Evolutionary conservation across 2,113 vertebrate genomes (phyloP), one percentile per base, ranked within the genome.

Genomic region (Xiphorhynchus elegans): DNA sequence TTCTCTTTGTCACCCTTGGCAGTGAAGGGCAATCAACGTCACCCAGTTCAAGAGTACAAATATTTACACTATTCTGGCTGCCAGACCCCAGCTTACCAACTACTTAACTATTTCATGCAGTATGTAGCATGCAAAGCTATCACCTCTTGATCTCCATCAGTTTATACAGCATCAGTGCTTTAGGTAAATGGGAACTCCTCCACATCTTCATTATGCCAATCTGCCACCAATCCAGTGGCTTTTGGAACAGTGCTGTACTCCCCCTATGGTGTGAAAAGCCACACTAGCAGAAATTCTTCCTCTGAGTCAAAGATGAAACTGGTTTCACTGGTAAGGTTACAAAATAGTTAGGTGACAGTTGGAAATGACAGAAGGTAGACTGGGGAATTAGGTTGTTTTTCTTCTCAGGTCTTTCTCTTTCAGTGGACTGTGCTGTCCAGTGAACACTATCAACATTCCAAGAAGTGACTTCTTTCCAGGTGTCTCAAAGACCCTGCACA

Each of bases 401-500:
- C 28, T 88, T 63, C 24, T 13, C n/a, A 63, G 4, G 17, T 84
- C 17, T 59, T 66, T 60, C 31, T 55, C 7, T 87, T 68, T 21
- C 16, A 53, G 9, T 40, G 16, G 21, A 29, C n/a, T 3, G 1
- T 59, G 31, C 47, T 79, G 13, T n/a, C 23, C 58, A 35, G 23
- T 21, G 33, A 18, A 8, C 9, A n/a, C 4, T 18, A 15, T 15
- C 21, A 35, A 9, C 56, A 53, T n/a, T 52, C 25, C 40, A 67
- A 33, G 23, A 29, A 64, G 4, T 2, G 2, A 46, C 35, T 68
- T 5, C 10, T 39, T 73, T 73, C 19, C 44, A 33, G 50, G 17
- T 35, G 10, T 56, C 33, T 78, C 64, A 69, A 64, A 81, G 29
- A 35, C 10, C 0, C 1, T 47, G 9, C 1, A 1, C 4, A 8